A percentile compares a stretch with the other conserved stretches of the same genome.
phyloP scores from a whole-genome alignment of 2,888 invertebrate genomes.

The Ennomos erosarius region DNA sequence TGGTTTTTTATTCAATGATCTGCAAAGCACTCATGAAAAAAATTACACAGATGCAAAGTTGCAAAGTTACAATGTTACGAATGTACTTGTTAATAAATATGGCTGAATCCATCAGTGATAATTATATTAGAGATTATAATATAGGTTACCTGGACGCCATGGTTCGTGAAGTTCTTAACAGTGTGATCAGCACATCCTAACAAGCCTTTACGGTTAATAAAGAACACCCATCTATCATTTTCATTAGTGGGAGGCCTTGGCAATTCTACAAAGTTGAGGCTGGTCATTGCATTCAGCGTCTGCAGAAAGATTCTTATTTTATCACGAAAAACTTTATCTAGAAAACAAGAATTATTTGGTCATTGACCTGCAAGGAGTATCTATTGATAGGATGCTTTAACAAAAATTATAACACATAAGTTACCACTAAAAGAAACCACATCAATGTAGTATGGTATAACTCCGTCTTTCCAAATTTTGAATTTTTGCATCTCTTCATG shows the following conservation, averaged over 20 bases:
- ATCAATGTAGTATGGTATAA: constrained; percentile 71
- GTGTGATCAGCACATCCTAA: constrained; percentile 62
- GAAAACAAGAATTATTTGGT: constrained; percentile 9
- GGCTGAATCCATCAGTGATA: too few species aligned
- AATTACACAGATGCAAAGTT: too few species aligned
- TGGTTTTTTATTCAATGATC: too few species aligned
- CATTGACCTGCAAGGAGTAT: too few species aligned
- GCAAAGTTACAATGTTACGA: too few species aligned
- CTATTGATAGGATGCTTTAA: too few species aligned
- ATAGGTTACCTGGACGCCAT: constrained; percentile 64
- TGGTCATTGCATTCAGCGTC: constrained; percentile 48
- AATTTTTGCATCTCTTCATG: constrained; percentile 50
- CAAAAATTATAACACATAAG: too few species aligned
- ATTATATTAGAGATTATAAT: too few species aligned
- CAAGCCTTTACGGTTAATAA: constrained; percentile 62
- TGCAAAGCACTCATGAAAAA: too few species aligned
- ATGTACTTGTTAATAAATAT: too few species aligned
- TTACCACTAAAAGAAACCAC: constrained; percentile 65
- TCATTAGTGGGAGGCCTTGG: constrained; percentile 55
- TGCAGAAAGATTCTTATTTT: constrained; percentile 60
- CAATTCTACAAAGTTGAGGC: constrained; percentile 62
- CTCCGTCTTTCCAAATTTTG: constrained; percentile 68
- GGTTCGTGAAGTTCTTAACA: constrained; percentile 53
- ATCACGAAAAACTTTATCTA: constrained; percentile 69
- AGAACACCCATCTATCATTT: constrained; percentile 63